Base-by-base conservation (phyloP, 2,797 vertebrate species). In the Rhincodon typus region DNA sequence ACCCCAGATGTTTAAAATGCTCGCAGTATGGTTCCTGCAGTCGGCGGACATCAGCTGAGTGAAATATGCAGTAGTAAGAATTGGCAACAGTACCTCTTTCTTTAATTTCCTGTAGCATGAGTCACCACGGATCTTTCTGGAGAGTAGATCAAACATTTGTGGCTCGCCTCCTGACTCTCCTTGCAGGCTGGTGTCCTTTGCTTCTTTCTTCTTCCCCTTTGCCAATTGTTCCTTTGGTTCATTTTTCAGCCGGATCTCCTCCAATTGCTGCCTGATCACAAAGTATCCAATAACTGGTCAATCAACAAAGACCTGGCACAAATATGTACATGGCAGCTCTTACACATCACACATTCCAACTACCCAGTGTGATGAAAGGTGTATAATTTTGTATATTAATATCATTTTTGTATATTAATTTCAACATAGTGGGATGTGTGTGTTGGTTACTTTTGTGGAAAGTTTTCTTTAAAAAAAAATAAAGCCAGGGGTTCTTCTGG, bases 231-330 rank as follows among this genome's bases (percentile, higher is more conserved):
- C 97, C 50, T 96, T 96, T 95, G 97, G 97, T 90, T 98, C 97
- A 25, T 97, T 97, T 96, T 97, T 98, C 17, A 97, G 96, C 25
- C 97, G 97, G 72, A 98, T 97, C 96, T 97, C 97, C 96, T 98
- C 97, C 96, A 97, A 96, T 27, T 98, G 97, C 88, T 98, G 97
- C 97, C 98, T 98, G 96, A 50, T 50, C 42, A 50, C 30, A 50
- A 77, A 72, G 70, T 21, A 95, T 67, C 90, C 62, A 67, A 69
- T 25, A 69, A 93, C n/a, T 69, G 66, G 42, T 93, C 53, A 91
- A 66, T 66, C 12, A 12, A 27, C 23, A 8, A 1, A 4, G 53
- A 91, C 13, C 88, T 34, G n/a, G 25, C 19, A 13, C 38, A 93
- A 25, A 38, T 21, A 4, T 46, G 46, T 23, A 21, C 6, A 42